Conservation (phyloP, 2,888 invertebrate species). For the Caenorhabditis sp. region DNA sequence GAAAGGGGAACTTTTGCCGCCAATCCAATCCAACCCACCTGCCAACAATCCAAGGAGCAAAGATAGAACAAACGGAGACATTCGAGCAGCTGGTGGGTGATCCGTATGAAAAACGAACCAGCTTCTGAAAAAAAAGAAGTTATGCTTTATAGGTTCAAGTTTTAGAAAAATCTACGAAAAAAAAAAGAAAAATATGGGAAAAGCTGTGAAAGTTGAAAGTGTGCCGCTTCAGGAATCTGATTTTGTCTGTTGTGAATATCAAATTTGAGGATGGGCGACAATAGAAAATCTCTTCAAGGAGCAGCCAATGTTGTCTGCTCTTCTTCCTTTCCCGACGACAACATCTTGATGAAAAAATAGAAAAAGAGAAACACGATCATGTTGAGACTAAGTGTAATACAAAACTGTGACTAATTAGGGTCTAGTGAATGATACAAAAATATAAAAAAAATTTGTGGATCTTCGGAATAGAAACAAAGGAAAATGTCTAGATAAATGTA, state of each 20-base stretch:
- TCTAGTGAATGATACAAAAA: slow-evolving; percentile 13
- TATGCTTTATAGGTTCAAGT: too few species aligned
- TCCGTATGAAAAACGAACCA: slow-evolving; percentile 4
- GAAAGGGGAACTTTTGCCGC: too few species aligned
- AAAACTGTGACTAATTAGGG: slow-evolving; percentile 36
- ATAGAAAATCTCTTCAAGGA: slow-evolving; percentile 32
- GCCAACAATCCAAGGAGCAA: slow-evolving; percentile 32
- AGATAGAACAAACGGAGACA: slow-evolving; percentile 40
- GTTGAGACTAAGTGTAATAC: slow-evolving; percentile 24
- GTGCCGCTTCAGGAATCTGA: slow-evolving; percentile 4
- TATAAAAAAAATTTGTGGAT: background rate
- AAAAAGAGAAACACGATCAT: slow-evolving; percentile 21
- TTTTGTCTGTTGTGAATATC: slow-evolving; percentile 50
- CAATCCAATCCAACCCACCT: slow-evolving; percentile 33
- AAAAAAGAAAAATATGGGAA: slow-evolving; percentile 3
- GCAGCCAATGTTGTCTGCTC: slow-evolving; percentile 36
- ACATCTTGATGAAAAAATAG: slow-evolving; percentile 1
- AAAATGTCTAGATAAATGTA: too few species aligned
- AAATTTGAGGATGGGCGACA: slow-evolving; percentile 57
- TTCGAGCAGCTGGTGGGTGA: slow-evolving; percentile 55
- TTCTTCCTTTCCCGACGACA: slow-evolving; percentile 29
- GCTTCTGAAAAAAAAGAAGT: slow-evolving; percentile 24
- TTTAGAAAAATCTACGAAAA: slow-evolving; percentile 1
- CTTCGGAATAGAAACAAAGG: too few species aligned
- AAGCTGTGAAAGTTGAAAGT: slow-evolving; percentile 8